Conservation (phyloP, 2,888 invertebrate species). For the Phanerotoma sp. region DNA sequence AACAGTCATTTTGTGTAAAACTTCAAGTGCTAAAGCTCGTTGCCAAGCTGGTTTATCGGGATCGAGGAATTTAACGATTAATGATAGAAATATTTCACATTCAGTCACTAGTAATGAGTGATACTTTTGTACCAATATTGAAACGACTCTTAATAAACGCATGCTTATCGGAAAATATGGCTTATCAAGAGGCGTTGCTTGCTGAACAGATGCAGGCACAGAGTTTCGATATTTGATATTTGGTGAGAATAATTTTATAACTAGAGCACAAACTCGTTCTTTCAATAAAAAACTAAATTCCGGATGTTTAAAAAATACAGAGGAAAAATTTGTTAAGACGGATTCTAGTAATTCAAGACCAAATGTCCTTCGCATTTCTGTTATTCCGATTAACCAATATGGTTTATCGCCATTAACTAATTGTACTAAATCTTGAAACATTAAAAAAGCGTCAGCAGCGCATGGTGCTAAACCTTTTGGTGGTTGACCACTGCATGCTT, state of each 20-base stretch:
- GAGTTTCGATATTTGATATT: conserved; percentile 89
- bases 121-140: conserved; percentile 90
- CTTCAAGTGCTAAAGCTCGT: conserved; percentile 91
- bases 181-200: conserved; percentile 74
- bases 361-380: conserved; percentile 96
- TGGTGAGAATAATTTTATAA: conserved; percentile 98
- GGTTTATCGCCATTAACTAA: conserved; percentile 96
- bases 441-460: conserved; percentile 90
- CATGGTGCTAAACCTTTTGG: conserved; percentile 84
- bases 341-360: conserved; percentile 94
- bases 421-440: conserved; percentile 96
- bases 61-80: conserved; percentile 96
- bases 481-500: conserved; percentile 72
- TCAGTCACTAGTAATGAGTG: conserved; percentile 84
- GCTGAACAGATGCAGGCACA: conserved; percentile 63
- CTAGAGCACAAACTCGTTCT: conserved; percentile 95
- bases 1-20: conserved; percentile 90
- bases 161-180: conserved; percentile 98
- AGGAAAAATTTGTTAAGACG: conserved; percentile 82
- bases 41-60: conserved; percentile 98
- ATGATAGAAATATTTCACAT: conserved; percentile 96
- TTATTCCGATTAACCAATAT: conserved; percentile 92
- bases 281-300: conserved; percentile 94
- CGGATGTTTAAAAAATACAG: conserved; percentile 85
- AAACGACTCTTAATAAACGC: conserved; percentile 88